Evolutionary conservation across 2,113 vertebrate species (phyloP).

Genomic region (Propithecus coquereli): DNA sequence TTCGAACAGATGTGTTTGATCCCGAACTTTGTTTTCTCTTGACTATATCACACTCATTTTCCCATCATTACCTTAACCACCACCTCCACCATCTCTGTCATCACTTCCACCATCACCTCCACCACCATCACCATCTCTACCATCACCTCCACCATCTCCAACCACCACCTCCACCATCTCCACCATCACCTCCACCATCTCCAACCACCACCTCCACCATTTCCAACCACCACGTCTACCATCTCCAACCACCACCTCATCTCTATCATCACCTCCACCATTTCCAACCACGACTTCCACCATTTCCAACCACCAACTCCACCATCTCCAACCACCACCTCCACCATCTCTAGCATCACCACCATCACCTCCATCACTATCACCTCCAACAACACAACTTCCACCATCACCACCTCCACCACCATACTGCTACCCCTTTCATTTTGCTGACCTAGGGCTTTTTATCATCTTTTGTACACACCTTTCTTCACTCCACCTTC

Average conservation of each 20-base stretch:
- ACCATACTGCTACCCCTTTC: background rate
- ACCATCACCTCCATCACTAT: background rate
- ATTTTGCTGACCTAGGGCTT: background rate
- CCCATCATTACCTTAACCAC: background rate
- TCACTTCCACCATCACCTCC: no score
- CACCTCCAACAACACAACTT: background rate
- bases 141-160: background rate
- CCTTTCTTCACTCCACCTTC: background rate
- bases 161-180: background rate
- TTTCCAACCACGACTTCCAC: no score
- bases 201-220: no score
- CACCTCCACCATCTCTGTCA: no score
- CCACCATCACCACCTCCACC: background rate
- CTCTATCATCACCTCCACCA: background rate
- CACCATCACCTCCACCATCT: no score
- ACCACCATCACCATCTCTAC: no score
- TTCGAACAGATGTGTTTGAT: background rate
- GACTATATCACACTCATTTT: background rate
- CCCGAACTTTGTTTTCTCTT: background rate
- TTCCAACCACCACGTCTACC: no score
- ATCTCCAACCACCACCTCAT: no score
- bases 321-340: background rate
- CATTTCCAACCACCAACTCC: no score
- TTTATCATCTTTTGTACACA: background rate
- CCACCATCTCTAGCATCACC: background rate